Evolutionary conservation across 1,140 invertebrate genomes (phyloP), one percentile per base, ranked within the genome.

Genomic region (Rhopalosiphum maidis): DNA sequence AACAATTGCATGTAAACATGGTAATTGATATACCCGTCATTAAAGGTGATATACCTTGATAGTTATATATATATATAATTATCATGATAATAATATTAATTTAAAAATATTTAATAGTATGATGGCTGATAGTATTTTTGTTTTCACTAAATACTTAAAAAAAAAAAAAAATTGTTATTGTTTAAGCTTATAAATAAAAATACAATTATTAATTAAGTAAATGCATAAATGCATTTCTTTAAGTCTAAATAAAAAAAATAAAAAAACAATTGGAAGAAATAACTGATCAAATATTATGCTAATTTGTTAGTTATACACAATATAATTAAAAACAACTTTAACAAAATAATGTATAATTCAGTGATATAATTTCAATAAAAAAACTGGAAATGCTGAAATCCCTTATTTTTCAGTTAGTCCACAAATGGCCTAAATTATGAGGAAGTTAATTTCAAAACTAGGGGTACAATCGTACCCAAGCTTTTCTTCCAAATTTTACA

Each of bases 241-340:
- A 89, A 15, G 35, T 18, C 11, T 55, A 41, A 0, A 54, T 41
- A 90, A 90, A 90, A 51, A 87, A 37, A 85, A 85, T 11, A 48
- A 48, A 48, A 87, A 35, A 88, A 37, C 4, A 54, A 6, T 89
- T 35, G 48, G 35, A 87, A 48, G 87, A 54, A 89, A 37, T 90
- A 55, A 90, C 23, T 35, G 15, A 60, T 23, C 41, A 60, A 90
- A 43, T 60, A 30, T 60, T 51, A 89, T 89, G 2, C 87, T 60
- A 60, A 90, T 90, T 90, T 60, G 37, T 90, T 18, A 37, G 48
- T 90, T 55, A 55, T 55, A 41, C 35, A 90, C 30, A 90, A 55
- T 5, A 55, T 90, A 55, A 89, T 37, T 37, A 35, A 51, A 37
- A 54, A 54, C 46, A 48, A 87, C 18, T 87, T 88, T 37, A 88